phyloP scores from a whole-genome alignment of 2,113 vertebrate species.

The Nycticebus coucang region DNA sequence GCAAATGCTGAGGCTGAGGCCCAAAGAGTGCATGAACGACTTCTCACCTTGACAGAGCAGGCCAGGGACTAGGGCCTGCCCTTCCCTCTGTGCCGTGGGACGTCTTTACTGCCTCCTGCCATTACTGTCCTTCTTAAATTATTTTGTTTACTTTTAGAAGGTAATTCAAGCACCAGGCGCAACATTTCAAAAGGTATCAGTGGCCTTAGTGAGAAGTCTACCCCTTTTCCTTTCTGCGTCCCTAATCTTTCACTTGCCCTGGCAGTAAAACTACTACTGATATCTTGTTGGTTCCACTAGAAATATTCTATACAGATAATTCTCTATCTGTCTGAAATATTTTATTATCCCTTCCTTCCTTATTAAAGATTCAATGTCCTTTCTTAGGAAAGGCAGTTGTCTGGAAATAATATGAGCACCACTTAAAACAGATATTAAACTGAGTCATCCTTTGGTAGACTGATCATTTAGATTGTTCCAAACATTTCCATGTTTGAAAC shows the following conservation, averaged over 20 bases:
- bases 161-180: background rate
- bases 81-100: too few species aligned
- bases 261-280: background rate
- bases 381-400: background rate
- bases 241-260: background rate
- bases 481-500: background rate
- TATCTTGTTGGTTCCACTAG: background rate
- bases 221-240: background rate
- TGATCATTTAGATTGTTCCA: background rate
- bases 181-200: background rate
- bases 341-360: slow-evolving; percentile 15
- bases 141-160: background rate
- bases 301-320: background rate
- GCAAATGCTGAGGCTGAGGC: background rate
- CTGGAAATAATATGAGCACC: background rate
- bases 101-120: background rate
- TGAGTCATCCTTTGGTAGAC: background rate
- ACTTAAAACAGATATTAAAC: background rate
- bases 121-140: background rate
- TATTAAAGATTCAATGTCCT: background rate
- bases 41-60: background rate
- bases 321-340: background rate
- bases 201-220: background rate
- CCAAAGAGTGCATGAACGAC: background rate
- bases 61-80: background rate